Base-by-base conservation (phyloP, 2,797 vertebrate genomes). In the Eulemur coronatus region DNA sequence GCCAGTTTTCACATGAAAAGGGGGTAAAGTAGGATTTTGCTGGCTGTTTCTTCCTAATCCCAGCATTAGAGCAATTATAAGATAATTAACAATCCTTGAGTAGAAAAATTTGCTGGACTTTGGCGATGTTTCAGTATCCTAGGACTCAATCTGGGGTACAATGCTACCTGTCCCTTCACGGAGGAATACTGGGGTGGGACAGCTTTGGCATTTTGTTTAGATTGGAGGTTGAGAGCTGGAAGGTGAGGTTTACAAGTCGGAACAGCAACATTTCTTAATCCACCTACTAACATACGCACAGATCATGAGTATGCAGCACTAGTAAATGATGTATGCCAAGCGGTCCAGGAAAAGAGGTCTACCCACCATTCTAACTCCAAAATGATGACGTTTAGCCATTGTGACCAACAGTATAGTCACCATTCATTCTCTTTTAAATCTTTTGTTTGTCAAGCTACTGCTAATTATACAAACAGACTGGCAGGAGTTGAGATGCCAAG, bases 261-360 rank as follows among this genome's bases (percentile, higher is more conserved):
- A 92, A 70, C 33, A 81, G 72, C 89, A 78, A 15, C 20, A n/a
- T 95, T 96, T 95, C 76, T 84, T 70, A 20, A 20, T 94, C 48
- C 8, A 22, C 22, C 38, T 94, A 38, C 57, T 35, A 59, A 75
- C 26, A n/a, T 26, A 75, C 50, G 41, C 65, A 48, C 33, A 41
- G 52, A 26, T 48, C 15, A 0, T 18, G 3, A 35, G 8, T 84
- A 50, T 55, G 67, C 75, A 55, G 35, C 22, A 5, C 35, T 35
- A 55, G 50, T 65, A 81, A 85, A 22, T 91, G 24, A 76, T 48
- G 9, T 4, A 17, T 11, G 4, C 22, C 50, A 61, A 33, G 6
- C 8, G 28, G 5, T 18, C 52, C 0, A 2, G 14, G 48, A 55
- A 26, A 30, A 86, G 46, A 33, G 18, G 3, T 41, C 35, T 41